A percentile compares a stretch with the other conserved stretches of the same genome.
Evolutionary conservation across 2,888 invertebrate species (phyloP).

Genomic region (Taphrorychus bicolor): DNA sequence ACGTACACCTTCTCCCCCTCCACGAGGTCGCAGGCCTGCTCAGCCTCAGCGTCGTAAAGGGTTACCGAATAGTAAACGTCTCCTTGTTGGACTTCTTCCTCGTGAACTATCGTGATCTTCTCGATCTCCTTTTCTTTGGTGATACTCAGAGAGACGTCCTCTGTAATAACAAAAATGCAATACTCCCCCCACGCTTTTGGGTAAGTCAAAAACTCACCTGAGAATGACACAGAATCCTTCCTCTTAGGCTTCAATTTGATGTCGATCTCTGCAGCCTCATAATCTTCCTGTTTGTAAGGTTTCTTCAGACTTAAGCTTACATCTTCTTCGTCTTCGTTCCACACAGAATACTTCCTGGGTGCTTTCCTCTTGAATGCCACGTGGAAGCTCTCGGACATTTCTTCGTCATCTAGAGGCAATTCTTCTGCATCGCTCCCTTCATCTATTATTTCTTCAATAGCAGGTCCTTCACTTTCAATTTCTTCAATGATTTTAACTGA

Average conservation of each 20-base stretch:
- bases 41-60: conserved; percentile 85
- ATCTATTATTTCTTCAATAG: conserved; percentile 70
- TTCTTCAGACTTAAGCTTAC: conserved; percentile 64
- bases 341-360: conserved; percentile 66
- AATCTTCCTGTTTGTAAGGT: conserved; percentile 60
- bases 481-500: conserved; percentile 74
- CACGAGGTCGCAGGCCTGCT: conserved; percentile 86
- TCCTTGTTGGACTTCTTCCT: conserved; percentile 68
- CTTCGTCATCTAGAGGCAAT: conserved; percentile 64
- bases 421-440: conserved; percentile 68
- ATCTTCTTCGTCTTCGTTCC: conserved; percentile 69
- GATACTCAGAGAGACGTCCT: conserved; percentile 60
- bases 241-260: conserved; percentile 75
- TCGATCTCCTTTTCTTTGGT: conserved; percentile 59
- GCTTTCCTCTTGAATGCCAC: conserved; percentile 61
- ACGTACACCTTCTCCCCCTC: conserved; percentile 91
- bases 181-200: background rate
- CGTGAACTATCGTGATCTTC: conserved; percentile 52
- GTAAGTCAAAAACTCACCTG: conserved; percentile 58
- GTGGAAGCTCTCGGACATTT: conserved; percentile 63
- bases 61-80: conserved; percentile 84
- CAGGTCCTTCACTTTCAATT: conserved; percentile 68
- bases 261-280: conserved; percentile 69
- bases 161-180: conserved; percentile 48
- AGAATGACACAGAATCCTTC: conserved; percentile 69